Conservation (phyloP, 2,113 vertebrate species). For the Rallus limicola region DNA sequence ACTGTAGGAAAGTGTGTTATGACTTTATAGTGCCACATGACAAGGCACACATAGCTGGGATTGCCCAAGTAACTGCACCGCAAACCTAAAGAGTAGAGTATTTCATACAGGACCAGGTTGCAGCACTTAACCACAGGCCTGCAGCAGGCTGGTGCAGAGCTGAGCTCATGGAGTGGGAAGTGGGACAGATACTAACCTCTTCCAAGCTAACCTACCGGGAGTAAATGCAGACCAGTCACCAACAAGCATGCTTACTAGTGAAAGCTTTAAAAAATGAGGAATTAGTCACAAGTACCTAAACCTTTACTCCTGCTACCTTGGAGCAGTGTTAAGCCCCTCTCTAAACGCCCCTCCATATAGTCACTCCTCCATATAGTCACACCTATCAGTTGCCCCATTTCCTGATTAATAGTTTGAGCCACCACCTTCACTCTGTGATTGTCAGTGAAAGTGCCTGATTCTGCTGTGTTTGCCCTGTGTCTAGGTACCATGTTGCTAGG, state of each 20-base stretch:
- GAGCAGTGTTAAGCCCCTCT: accelerated
- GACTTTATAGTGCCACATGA: neutral
- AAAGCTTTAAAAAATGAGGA: neutral
- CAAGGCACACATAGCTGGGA: conserved; percentile 28
- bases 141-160: neutral
- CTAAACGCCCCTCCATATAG: neutral
- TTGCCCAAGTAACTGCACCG: conserved; percentile 45
- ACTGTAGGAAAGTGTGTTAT: conserved; percentile 12
- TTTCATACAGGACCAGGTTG: conserved; percentile 53
- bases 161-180: neutral
- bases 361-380: accelerated
- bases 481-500: neutral
- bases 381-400: neutral
- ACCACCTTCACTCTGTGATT: neutral
- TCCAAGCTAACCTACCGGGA: neutral
- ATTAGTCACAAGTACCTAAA: neutral
- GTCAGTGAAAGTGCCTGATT: neutral
- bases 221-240: neutral
- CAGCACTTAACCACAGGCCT: conserved; percentile 59
- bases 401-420: neutral
- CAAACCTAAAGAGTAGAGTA: conserved; percentile 22
- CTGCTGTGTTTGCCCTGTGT: neutral
- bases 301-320: neutral
- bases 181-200: neutral
- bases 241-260: neutral